These are phyloP conservation scores for Apotomis betuletana DNA, from an alignment of 2,888 invertebrate genomes.

Conservation along the genomic window DNA sequence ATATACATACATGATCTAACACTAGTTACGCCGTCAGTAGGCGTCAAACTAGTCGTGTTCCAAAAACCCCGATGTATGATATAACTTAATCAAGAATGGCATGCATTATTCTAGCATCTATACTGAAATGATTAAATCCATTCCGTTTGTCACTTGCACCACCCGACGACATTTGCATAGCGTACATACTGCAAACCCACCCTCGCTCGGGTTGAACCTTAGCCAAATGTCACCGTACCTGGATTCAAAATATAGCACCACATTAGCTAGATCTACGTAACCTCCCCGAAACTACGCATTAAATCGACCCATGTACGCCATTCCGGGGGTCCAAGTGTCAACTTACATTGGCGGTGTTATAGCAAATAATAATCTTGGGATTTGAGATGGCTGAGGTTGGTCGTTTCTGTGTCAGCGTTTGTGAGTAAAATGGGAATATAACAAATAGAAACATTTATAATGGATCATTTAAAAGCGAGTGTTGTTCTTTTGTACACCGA, in stretches of 20 bases:
- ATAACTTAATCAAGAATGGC: too few relatives aligned
- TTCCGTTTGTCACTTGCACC: slow-evolving; percentile 45
- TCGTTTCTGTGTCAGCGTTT: slow-evolving; percentile 31
- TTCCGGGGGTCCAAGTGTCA: slow-evolving; percentile 34
- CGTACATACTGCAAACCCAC: slow-evolving; percentile 50
- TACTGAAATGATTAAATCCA: neutral
- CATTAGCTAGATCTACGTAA: slow-evolving; percentile 36
- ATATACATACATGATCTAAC: too few relatives aligned
- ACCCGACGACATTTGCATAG: slow-evolving; percentile 57
- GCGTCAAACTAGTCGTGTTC: too few relatives aligned
- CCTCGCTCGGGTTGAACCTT: slow-evolving; percentile 58
- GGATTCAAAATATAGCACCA: slow-evolving; percentile 49
- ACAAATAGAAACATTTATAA: slow-evolving; percentile 24
- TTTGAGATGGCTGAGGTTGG: slow-evolving; percentile 31
- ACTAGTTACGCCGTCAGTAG: too few relatives aligned
- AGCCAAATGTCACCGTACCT: slow-evolving; percentile 67
- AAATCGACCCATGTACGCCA: slow-evolving; percentile 34
- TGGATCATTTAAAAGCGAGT: slow-evolving; percentile 8
- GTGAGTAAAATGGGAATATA: slow-evolving; percentile 33
- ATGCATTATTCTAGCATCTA: too few relatives aligned
- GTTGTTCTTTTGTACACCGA: neutral
- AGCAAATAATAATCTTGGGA: slow-evolving; percentile 41
- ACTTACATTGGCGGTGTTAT: slow-evolving; percentile 29
- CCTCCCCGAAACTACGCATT: slow-evolving; percentile 33
- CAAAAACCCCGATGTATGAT: too few relatives aligned